Evolutionary conservation across 2,888 invertebrate genomes (phyloP).

Genomic region (Sphecodes monilicornis): DNA sequence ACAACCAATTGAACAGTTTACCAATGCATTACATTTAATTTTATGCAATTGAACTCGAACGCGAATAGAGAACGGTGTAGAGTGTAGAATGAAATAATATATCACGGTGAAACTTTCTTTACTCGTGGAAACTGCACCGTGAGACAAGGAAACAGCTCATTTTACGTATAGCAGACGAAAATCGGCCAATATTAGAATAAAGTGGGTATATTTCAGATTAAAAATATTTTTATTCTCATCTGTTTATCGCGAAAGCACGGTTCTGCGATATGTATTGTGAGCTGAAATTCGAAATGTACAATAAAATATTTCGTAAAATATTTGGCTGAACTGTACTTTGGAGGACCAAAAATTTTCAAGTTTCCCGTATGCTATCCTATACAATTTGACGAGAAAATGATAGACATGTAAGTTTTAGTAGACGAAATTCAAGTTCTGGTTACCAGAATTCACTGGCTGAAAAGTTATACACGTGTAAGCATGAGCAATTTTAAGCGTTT

Average conservation of each 20-base stretch:
- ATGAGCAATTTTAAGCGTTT: too few species aligned
- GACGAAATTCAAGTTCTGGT: too few species aligned
- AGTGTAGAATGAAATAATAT: background rate
- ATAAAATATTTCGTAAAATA: too few species aligned
- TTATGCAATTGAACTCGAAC: background rate
- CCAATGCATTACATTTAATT: slow-evolving; percentile 12
- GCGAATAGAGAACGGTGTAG: background rate
- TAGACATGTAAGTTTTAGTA: too few species aligned
- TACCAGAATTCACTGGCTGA: too few species aligned
- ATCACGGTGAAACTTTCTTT: slow-evolving; percentile 16
- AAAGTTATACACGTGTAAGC: too few species aligned
- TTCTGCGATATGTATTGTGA: too few species aligned
- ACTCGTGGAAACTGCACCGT: slow-evolving; percentile 41
- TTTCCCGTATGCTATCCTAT: too few species aligned
- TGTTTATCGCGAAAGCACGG: background rate
- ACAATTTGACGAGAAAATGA: too few species aligned
- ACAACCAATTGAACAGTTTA: slow-evolving; percentile 26
- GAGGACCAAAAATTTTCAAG: too few species aligned
- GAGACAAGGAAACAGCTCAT: slow-evolving; percentile 19
- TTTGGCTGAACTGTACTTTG: too few species aligned
- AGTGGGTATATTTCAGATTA: background rate
- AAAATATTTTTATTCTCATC: background rate
- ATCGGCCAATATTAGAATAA: background rate
- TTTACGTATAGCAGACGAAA: slow-evolving; percentile 3
- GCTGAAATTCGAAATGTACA: too few species aligned